phyloP scores from a whole-genome alignment of 2,888 invertebrate species.

The Lacanobia oleracea region DNA sequence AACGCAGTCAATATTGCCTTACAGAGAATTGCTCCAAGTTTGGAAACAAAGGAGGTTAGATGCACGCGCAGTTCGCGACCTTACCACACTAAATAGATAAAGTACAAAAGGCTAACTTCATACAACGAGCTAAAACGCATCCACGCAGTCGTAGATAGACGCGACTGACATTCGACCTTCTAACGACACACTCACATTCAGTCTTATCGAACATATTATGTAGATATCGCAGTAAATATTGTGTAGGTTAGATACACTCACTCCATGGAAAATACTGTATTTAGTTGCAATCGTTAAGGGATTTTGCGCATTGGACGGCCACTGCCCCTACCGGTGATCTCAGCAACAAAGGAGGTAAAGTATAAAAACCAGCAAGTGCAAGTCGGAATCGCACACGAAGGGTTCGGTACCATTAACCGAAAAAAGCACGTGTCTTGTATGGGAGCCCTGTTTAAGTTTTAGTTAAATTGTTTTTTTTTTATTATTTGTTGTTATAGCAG shows the following conservation, averaged over 20 bases:
- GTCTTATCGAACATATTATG: neutral
- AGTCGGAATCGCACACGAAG: too few species aligned
- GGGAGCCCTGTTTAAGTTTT: too few species aligned
- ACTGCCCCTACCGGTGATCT: too few species aligned
- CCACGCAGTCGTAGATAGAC: too few species aligned
- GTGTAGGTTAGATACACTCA: neutral
- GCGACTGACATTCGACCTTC: too few species aligned
- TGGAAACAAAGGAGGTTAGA: slow-evolving; percentile 47
- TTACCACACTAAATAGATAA: neutral
- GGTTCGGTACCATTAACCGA: too few species aligned
- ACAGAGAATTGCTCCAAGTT: slow-evolving; percentile 51
- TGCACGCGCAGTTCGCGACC: slow-evolving; percentile 39
- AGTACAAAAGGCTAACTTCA: neutral
- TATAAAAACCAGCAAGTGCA: too few species aligned
- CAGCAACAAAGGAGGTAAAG: too few species aligned
- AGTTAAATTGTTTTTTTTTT: too few species aligned
- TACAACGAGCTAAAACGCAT: too few species aligned
- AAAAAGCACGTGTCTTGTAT: too few species aligned
- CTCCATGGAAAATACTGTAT: neutral
- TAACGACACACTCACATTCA: neutral
- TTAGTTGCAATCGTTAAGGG: neutral
- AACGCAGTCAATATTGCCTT: slow-evolving; percentile 56
- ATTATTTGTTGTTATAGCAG: too few species aligned
- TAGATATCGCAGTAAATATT: neutral
- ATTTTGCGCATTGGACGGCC: neutral